Conservation (phyloP, 2,113 vertebrate genomes). For the Cyprinodon brontotheroides region DNA sequence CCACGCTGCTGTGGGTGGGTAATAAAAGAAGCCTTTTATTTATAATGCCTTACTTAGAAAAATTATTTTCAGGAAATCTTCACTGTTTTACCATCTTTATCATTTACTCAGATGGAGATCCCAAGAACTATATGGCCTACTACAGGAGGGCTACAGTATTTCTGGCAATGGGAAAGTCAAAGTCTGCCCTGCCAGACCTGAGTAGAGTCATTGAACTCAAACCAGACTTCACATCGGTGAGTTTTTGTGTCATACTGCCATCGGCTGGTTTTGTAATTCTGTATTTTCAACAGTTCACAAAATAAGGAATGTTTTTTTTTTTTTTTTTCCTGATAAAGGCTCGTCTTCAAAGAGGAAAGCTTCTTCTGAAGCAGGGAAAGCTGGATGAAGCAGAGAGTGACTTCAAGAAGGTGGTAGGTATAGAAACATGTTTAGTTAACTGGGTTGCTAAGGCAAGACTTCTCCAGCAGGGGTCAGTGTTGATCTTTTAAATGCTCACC, state of each 20-base stretch:
- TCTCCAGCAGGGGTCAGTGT: constrained; percentile 68
- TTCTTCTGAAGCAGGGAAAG: constrained; percentile 93
- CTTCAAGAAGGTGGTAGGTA: constrained; percentile 94
- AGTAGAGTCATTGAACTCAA: constrained; percentile 97
- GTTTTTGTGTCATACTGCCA: constrained; percentile 22
- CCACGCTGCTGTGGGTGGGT: constrained; percentile 94
- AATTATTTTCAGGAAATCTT: not conserved
- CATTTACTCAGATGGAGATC: constrained; percentile 86
- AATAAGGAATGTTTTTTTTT: not conserved
- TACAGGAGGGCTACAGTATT: constrained; percentile 98
- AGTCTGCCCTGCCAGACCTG: constrained; percentile 94
- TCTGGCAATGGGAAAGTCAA: constrained; percentile 97
- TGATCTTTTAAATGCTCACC: constrained; percentile 12
- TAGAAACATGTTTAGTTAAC: not conserved
- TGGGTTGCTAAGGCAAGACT: not conserved
- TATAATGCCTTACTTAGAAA: not conserved
- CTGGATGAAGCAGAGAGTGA: constrained; percentile 95
- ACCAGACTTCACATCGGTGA: constrained; percentile 96
- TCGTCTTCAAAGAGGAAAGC: constrained; percentile 92
- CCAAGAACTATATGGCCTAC: constrained; percentile 95
- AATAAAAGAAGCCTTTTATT: not conserved
- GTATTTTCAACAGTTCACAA: not conserved
- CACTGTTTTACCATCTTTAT: not conserved
- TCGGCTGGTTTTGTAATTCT: constrained; percentile 29
- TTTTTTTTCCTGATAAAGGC: constrained; percentile 77